phyloP scores from a whole-genome alignment of 2,797 vertebrate genomes.

The Anguilla megastoma region DNA sequence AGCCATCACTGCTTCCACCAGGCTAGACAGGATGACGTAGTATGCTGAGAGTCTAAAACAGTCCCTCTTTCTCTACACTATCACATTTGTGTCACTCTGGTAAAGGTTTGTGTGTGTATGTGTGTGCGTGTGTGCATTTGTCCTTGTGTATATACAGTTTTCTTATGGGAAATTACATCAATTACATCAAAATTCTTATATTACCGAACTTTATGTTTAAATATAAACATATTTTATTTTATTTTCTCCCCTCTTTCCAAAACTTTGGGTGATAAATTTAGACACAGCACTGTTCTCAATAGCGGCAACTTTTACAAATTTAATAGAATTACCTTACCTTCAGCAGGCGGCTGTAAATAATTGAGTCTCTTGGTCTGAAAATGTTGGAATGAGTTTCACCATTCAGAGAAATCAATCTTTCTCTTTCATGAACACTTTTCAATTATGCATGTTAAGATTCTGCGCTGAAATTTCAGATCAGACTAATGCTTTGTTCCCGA shows the following conservation, averaged over 20 bases:
- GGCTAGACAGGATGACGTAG: too few species aligned
- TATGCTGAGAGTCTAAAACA: too few species aligned
- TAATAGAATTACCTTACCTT: slow-evolving; percentile 16
- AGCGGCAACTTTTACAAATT: neutral
- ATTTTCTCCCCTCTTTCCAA: neutral
- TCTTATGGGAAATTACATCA: neutral
- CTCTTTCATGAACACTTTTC: slow-evolving; percentile 17
- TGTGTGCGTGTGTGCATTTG: too few species aligned
- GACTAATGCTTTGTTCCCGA: slow-evolving; percentile 3
- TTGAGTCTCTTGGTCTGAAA: slow-evolving; percentile 22
- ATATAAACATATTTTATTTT: neutral
- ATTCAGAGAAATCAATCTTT: slow-evolving; percentile 31
- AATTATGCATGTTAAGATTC: slow-evolving; percentile 18
- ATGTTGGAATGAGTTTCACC: slow-evolving; percentile 23
- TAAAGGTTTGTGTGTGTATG: too few species aligned
- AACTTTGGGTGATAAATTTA: slow-evolving; percentile 18
- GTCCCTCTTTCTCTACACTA: too few species aligned
- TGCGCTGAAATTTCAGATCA: neutral
- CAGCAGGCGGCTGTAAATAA: slow-evolving; percentile 17
- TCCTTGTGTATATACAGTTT: neutral
- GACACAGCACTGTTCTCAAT: slow-evolving; percentile 2
- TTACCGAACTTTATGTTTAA: slow-evolving; percentile 3
- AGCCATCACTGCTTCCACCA: too few species aligned
- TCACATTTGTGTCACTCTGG: too few species aligned
- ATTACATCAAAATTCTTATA: neutral